Evolutionary conservation across 2,797 vertebrate species (phyloP).

Genomic region (Falco concolor): DNA sequence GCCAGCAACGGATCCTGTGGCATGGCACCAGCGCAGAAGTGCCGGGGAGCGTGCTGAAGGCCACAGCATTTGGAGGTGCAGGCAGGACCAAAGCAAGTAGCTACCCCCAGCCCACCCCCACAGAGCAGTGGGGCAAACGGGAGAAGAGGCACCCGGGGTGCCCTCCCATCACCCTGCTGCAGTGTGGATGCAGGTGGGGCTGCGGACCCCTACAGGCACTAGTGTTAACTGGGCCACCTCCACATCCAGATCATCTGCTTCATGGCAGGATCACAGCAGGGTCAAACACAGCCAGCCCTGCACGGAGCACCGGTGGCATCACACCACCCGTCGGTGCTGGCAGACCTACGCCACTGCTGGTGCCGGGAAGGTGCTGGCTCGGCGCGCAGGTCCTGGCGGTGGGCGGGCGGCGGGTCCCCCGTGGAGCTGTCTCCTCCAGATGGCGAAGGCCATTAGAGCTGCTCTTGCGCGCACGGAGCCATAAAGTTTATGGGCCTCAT

Average conservation of each 20-base stretch:
- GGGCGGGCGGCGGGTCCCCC: background rate
- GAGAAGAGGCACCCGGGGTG: background rate
- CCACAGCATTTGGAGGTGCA: background rate
- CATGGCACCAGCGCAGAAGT: fast-evolving
- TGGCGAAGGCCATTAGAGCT: constrained; percentile 65
- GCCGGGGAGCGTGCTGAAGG: fast-evolving
- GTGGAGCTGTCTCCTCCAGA: constrained; percentile 61
- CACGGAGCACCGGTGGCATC: fast-evolving
- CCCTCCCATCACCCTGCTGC: fast-evolving
- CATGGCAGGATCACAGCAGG: fast-evolving
- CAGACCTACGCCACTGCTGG: fast-evolving
- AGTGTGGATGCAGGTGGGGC: background rate
- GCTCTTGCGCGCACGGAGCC: constrained; percentile 28
- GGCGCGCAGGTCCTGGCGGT: background rate
- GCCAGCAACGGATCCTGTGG: background rate
- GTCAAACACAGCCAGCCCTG: background rate
- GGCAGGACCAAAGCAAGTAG: background rate
- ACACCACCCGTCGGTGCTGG: background rate
- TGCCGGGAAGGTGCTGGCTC: background rate
- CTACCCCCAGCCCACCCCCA: background rate
- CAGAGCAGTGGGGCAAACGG: background rate
- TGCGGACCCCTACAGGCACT: background rate
- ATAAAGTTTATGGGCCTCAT: constrained; percentile 73
- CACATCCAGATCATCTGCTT: background rate
- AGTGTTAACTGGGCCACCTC: background rate